Evolutionary conservation across 1,140 invertebrate species (phyloP).

Genomic region (Aphis gossypii): DNA sequence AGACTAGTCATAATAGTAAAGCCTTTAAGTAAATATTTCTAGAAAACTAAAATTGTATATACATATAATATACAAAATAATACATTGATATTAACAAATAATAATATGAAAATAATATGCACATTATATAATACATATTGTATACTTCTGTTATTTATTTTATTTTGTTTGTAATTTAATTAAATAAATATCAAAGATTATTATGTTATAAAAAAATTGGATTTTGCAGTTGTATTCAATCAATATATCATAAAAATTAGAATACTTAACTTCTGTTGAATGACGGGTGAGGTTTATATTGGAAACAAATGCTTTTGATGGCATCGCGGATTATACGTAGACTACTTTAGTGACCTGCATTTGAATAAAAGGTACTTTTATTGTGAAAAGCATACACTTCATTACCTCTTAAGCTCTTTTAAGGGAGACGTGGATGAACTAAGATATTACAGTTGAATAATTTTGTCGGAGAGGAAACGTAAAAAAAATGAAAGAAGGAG

Average conservation of each 20-base stretch:
- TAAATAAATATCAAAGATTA: background rate
- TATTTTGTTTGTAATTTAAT: background rate
- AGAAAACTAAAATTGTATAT: background rate
- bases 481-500: conserved; percentile 37
- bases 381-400: conserved; percentile 52
- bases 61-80: no score
- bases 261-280: background rate
- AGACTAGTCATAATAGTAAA: background rate
- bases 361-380: conserved; percentile 53
- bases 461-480: conserved; percentile 44
- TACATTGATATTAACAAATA: no score
- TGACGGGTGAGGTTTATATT: background rate
- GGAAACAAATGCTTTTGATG: conserved; percentile 43
- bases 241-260: background rate
- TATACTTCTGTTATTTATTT: no score
- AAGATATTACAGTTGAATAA: conserved; percentile 54
- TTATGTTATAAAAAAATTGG: background rate
- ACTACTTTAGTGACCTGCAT: conserved; percentile 34
- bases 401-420: conserved; percentile 50
- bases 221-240: background rate
- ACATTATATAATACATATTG: no score
- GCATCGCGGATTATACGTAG: background rate
- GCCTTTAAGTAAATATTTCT: background rate
- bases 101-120: no score
- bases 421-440: conserved; percentile 6